A percentile compares a stretch with the other conserved stretches of the same genome.
Evolutionary conservation across 2,888 invertebrate species (phyloP).

Genomic region (Griposia aprilina): DNA sequence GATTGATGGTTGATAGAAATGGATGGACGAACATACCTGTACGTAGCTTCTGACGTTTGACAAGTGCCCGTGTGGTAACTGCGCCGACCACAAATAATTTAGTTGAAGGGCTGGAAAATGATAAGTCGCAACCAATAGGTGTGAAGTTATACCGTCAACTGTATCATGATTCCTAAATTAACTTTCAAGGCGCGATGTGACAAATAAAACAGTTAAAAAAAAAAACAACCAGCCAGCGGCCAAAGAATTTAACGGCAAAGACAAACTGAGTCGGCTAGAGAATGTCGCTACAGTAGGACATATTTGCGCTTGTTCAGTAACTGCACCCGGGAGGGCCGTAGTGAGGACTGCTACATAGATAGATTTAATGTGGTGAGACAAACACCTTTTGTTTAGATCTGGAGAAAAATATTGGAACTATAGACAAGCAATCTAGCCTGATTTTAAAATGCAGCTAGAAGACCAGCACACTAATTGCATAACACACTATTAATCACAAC

Average conservation of each 20-base stretch:
- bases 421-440: not conserved
- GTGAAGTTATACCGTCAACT: not conserved
- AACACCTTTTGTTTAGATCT: constrained; percentile 34
- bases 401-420: not conserved
- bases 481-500: too few species aligned
- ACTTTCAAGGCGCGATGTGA: not conserved
- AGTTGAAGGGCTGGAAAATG: not conserved
- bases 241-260: constrained; percentile 41
- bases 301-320: constrained; percentile 61
- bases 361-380: constrained; percentile 37
- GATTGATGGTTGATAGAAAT: not conserved
- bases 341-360: constrained; percentile 34
- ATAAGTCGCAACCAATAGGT: not conserved
- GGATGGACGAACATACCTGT: not conserved
- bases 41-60: too few species aligned
- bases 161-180: not conserved
- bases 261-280: constrained; percentile 52
- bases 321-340: constrained; percentile 57
- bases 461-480: not conserved
- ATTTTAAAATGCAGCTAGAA: not conserved
- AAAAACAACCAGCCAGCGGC: constrained; percentile 9
- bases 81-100: too few species aligned
- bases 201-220: constrained; percentile 5
- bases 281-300: constrained; percentile 32
- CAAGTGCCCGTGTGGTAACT: too few species aligned